Conservation (phyloP, 2,113 vertebrate species). For the Scartelaos histophorus region DNA sequence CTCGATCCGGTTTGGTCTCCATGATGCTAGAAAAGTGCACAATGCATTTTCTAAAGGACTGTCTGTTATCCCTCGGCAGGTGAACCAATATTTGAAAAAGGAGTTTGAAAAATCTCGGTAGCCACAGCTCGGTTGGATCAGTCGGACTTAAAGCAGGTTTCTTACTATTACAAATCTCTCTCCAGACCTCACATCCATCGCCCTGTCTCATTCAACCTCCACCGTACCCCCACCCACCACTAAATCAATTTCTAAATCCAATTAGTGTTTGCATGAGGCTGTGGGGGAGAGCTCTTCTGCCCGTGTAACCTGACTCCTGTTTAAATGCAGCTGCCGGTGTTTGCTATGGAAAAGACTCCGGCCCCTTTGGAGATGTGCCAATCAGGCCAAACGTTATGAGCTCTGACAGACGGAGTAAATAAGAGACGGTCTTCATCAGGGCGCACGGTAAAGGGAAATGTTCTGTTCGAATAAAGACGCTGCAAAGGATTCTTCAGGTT, state of each 20-base stretch:
- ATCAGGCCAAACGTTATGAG: not conserved
- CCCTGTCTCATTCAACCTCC: constrained; percentile 22
- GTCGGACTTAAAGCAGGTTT: constrained; percentile 16
- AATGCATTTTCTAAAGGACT: not conserved
- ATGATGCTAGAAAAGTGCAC: no score
- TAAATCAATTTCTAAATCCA: constrained; percentile 64
- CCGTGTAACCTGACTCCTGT: constrained; percentile 55
- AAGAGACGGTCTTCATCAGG: not conserved
- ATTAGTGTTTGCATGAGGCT: constrained; percentile 63
- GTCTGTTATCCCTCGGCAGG: not conserved
- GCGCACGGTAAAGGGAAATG: not conserved
- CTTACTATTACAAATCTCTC: constrained; percentile 33
- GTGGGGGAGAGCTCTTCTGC: constrained; percentile 40
- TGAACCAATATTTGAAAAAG: constrained; percentile 3
- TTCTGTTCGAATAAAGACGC: not conserved
- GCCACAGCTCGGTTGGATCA: constrained; percentile 17
- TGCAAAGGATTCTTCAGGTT: no score
- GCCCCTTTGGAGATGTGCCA: not conserved
- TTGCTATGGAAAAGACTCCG: constrained; percentile 40
- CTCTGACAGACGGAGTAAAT: not conserved
- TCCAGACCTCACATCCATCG: constrained; percentile 9
- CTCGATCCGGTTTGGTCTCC: no score
- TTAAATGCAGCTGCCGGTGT: constrained; percentile 46
- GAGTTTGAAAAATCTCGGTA: not conserved
- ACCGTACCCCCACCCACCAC: constrained; percentile 15